Evolutionary conservation across 2,888 invertebrate genomes (phyloP).

Genomic region (Tillus elongatus): DNA sequence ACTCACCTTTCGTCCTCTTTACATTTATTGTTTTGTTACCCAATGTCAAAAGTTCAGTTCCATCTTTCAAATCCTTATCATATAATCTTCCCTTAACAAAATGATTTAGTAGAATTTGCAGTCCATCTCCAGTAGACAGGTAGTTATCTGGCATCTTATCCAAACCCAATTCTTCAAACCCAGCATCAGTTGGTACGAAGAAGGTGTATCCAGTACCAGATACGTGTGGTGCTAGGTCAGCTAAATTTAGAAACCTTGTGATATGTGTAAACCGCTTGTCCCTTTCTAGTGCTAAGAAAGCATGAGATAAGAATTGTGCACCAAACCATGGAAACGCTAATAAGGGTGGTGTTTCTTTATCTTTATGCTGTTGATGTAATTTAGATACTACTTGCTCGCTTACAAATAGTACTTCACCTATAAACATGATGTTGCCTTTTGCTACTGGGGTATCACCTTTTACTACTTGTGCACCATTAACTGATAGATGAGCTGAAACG

Average conservation of each 20-base stretch:
- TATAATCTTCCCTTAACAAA: slow-evolving; percentile 54
- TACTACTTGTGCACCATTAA: slow-evolving; percentile 52
- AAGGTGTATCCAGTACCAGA: slow-evolving; percentile 59
- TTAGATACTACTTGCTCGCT: slow-evolving; percentile 53
- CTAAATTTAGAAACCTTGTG: slow-evolving; percentile 53
- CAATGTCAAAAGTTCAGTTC: slow-evolving; percentile 46
- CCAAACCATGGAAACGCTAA: slow-evolving; percentile 57
- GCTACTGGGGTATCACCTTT: slow-evolving; percentile 52
- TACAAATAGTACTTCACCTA: slow-evolving; percentile 54
- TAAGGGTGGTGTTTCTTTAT: slow-evolving; percentile 57
- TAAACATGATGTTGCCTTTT: slow-evolving; percentile 54
- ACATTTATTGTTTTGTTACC: slow-evolving; percentile 50
- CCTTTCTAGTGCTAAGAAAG: slow-evolving; percentile 51
- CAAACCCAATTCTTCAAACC: slow-evolving; percentile 53
- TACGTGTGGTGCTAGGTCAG: slow-evolving; percentile 52
- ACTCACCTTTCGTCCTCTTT: slow-evolving; percentile 40
- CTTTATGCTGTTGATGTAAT: slow-evolving; percentile 53
- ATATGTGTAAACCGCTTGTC: slow-evolving; percentile 49
- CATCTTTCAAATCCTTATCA: slow-evolving; percentile 49
- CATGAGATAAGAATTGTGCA: slow-evolving; percentile 55
- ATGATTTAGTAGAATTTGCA: slow-evolving; percentile 52
- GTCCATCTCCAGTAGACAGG: slow-evolving; percentile 48
- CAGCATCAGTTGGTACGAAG: slow-evolving; percentile 60
- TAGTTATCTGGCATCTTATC: slow-evolving; percentile 50
- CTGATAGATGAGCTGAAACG: slow-evolving; percentile 44